phyloP scores from a whole-genome alignment of 2,113 vertebrate species.

The Thunnus maccoyii region DNA sequence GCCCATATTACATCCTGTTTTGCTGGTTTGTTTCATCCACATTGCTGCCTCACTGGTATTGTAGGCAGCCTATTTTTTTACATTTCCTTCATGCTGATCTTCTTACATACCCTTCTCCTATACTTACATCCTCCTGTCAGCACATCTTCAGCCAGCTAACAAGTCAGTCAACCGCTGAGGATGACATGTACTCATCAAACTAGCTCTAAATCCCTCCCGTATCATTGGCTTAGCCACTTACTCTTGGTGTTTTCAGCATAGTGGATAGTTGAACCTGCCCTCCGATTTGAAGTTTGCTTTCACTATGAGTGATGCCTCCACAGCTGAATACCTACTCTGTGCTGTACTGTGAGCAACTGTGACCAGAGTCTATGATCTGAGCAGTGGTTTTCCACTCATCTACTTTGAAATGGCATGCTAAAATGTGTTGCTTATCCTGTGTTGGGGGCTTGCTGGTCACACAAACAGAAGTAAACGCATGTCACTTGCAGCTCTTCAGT shows the following conservation, averaged over 20 bases:
- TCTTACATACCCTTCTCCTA: slow-evolving; percentile 10
- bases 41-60: slow-evolving; percentile 24
- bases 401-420: not conserved
- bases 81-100: slow-evolving; percentile 19
- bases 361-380: slow-evolving; percentile 31
- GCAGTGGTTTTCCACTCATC: slow-evolving; percentile 11
- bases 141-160: slow-evolving; percentile 25
- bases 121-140: slow-evolving; percentile 28
- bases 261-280: slow-evolving; percentile 12
- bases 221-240: slow-evolving; percentile 32
- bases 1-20: slow-evolving; percentile 33
- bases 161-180: slow-evolving; percentile 34
- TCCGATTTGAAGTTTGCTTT: slow-evolving; percentile 16
- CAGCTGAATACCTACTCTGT: not conserved
- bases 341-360: not conserved
- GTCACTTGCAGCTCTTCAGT: slow-evolving; percentile 4
- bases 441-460: not conserved
- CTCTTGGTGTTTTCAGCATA: slow-evolving; percentile 9
- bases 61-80: not conserved
- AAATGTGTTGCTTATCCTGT: slow-evolving; percentile 24
- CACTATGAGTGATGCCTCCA: not conserved
- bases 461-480: slow-evolving; percentile 1
- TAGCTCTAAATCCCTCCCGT: slow-evolving; percentile 25
- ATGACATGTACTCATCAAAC: slow-evolving; percentile 45
- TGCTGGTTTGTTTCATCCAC: slow-evolving; percentile 25